phyloP scores from a whole-genome alignment of 2,888 invertebrate genomes.

The Hemicrepidius hirtus region DNA sequence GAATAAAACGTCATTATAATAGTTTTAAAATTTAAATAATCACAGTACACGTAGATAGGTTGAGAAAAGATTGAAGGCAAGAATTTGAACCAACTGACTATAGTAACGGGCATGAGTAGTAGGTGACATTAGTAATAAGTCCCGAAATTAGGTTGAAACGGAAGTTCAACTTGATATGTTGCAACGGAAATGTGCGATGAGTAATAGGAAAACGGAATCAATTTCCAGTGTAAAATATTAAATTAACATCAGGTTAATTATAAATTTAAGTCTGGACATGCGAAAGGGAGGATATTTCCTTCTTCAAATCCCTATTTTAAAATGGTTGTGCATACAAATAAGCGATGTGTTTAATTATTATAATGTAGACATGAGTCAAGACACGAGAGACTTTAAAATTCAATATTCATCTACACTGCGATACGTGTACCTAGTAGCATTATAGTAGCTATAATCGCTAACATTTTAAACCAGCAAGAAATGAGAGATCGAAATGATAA shows the following conservation, averaged over 20 bases:
- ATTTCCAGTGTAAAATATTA: slow-evolving; percentile 23
- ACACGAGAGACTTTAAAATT: slow-evolving; percentile 23
- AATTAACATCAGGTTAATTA: neutral
- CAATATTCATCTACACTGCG: slow-evolving; percentile 9
- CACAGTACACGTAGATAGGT: neutral
- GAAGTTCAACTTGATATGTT: slow-evolving; percentile 41
- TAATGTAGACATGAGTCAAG: neutral
- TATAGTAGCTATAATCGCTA: slow-evolving; percentile 14
- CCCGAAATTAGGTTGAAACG: slow-evolving; percentile 34
- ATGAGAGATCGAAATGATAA: slow-evolving; percentile 4
- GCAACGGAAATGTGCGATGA: slow-evolving; percentile 43
- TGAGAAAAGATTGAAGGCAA: neutral
- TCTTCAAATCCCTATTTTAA: neutral
- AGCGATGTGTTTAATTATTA: slow-evolving; percentile 16
- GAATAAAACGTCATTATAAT: neutral
- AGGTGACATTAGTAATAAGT: neutral
- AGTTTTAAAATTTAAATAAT: neutral
- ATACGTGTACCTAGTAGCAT: slow-evolving; percentile 19
- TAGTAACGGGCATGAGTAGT: no score
- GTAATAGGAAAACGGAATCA: slow-evolving; percentile 34
- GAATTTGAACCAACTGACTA: no score
- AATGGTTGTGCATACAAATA: slow-evolving; percentile 17
- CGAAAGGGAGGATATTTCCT: neutral
- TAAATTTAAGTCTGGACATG: neutral
- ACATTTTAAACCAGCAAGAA: slow-evolving; percentile 13